phyloP scores from a whole-genome alignment of 2,888 invertebrate species.

The Drosophila austrosaltans region DNA sequence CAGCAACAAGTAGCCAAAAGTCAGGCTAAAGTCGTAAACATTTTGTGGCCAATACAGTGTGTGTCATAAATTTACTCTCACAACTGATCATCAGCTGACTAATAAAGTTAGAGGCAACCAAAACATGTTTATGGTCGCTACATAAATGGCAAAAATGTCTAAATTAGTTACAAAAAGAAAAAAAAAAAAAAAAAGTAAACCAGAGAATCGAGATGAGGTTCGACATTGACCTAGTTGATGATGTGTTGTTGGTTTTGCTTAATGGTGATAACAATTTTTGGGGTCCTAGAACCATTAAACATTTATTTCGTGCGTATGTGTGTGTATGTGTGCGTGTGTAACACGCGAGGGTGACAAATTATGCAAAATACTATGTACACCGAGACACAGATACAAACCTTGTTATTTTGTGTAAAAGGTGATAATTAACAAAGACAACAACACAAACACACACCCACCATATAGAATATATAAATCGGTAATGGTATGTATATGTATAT shows the following conservation, averaged over 20 bases:
- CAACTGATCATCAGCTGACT: conserved; percentile 49
- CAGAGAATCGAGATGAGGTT: not conserved
- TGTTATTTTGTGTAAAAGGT: conserved; percentile 39
- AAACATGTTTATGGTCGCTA: conserved; percentile 38
- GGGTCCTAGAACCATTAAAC: conserved; percentile 5
- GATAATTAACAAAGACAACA: conserved; percentile 46
- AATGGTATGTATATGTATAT: conserved; percentile 11
- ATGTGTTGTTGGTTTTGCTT: conserved; percentile 2
- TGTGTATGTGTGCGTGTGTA: not conserved
- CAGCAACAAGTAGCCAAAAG: conserved; percentile 13
- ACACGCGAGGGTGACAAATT: conserved; percentile 45
- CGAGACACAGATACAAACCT: conserved; percentile 12
- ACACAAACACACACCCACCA: conserved; percentile 5
- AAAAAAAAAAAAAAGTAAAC: not conserved
- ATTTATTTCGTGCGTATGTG: not conserved
- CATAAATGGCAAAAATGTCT: conserved; percentile 64
- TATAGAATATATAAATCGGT: conserved; percentile 1
- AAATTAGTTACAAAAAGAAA: conserved; percentile 53
- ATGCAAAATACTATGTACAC: conserved; percentile 45
- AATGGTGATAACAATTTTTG: conserved; percentile 12
- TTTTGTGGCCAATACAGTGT: conserved; percentile 58
- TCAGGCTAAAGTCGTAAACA: conserved; percentile 47
- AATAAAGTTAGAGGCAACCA: conserved; percentile 41
- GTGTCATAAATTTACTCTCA: conserved; percentile 55
- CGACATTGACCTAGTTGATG: conserved; percentile 62